Conservation (phyloP, 2,888 invertebrate species). For the Lasiommata megera region DNA sequence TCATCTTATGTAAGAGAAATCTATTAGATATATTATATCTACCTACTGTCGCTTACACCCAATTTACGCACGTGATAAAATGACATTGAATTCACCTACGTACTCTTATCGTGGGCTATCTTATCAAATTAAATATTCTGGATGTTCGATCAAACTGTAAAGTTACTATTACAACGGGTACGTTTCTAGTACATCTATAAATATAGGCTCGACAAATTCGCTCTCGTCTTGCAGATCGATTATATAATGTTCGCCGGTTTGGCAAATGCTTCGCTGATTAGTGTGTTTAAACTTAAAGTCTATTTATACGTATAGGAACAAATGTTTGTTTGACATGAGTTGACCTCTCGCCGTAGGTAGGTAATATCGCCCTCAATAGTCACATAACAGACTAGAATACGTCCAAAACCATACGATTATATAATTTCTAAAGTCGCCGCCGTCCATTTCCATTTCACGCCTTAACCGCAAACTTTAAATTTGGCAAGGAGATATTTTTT, state of each 20-base stretch:
- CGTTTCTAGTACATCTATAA: constrained; percentile 13
- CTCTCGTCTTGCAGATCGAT: constrained; percentile 8
- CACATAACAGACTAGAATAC: too few species aligned
- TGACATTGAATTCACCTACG: constrained; percentile 32
- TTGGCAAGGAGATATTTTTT: too few species aligned
- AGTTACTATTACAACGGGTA: neutral
- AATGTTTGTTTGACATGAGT: neutral
- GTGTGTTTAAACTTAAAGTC: neutral
- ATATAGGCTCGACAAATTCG: constrained; percentile 7
- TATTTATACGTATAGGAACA: neutral
- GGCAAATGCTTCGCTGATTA: constrained; percentile 9
- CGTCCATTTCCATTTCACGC: too few species aligned
- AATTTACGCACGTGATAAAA: constrained; percentile 17
- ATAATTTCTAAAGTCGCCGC: too few species aligned
- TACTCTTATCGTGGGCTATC: constrained; percentile 29
- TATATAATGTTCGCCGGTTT: constrained; percentile 9
- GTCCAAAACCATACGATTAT: too few species aligned
- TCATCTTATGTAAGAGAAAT: constrained; percentile 10
- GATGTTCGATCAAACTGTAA: constrained; percentile 2
- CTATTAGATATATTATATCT: neutral
- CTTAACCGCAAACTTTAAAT: too few species aligned
- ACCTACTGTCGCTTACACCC: constrained; percentile 3
- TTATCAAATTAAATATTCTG: constrained; percentile 28
- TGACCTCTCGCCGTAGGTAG: neutral
- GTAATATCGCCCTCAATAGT: neutral